Evolutionary conservation across 2,113 vertebrate species (phyloP).

Genomic region (Salvelinus fontinalis): DNA sequence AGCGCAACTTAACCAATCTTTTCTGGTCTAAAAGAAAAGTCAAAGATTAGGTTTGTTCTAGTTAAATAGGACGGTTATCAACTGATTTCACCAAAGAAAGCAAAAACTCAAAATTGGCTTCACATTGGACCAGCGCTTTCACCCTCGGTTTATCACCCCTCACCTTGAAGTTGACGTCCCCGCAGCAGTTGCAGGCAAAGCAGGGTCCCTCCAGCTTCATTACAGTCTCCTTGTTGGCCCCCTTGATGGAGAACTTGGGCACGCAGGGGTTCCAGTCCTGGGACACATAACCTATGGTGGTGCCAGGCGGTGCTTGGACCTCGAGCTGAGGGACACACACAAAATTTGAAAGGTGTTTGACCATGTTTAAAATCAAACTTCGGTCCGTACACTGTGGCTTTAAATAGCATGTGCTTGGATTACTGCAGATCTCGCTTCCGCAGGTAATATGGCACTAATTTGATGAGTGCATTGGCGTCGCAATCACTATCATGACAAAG

Average conservation of each 20-base stretch:
- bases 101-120: too few relatives aligned
- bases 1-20: background rate
- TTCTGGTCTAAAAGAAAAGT: background rate
- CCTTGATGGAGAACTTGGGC: constrained; percentile 84
- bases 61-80: too few relatives aligned
- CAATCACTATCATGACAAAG: constrained; percentile 24
- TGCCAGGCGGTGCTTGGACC: constrained; percentile 85
- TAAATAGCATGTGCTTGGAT: constrained; percentile 33
- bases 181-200: constrained; percentile 84
- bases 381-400: background rate
- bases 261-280: constrained; percentile 87
- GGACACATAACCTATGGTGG: constrained; percentile 81
- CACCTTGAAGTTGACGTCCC: constrained; percentile 89
- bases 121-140: background rate
- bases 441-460: constrained; percentile 7
- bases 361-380: background rate
- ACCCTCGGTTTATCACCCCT: background rate
- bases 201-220: constrained; percentile 84
- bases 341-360: background rate
- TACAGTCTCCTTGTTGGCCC: constrained; percentile 76
- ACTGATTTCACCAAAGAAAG: too few relatives aligned
- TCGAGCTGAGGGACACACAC: constrained; percentile 76
- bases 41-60: background rate
- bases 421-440: background rate
- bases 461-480: constrained; percentile 3